These are phyloP conservation scores for Sussaba pulchella DNA, from an alignment of 2,888 invertebrate genomes.

Conservation along the genomic window DNA sequence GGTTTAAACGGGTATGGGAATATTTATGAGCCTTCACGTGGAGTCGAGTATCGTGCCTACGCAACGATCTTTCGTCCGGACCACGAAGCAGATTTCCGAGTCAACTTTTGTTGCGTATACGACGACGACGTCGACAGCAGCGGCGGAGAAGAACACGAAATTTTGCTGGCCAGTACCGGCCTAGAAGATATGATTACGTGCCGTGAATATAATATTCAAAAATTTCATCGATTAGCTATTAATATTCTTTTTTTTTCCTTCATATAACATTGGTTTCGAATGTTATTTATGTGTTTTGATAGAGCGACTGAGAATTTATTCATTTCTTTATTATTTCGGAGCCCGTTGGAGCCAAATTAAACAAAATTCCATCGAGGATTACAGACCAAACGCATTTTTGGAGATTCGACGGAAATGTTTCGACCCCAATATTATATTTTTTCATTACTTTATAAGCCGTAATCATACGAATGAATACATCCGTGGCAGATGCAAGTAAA, in stretches of 20 bases:
- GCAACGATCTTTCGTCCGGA: slow-evolving; percentile 62
- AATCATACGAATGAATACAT: slow-evolving; percentile 6
- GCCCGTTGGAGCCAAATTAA: not conserved
- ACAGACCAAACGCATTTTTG: not conserved
- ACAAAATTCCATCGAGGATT: not conserved
- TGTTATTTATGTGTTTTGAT: not conserved
- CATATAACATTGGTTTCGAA: not conserved
- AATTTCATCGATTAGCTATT: slow-evolving; percentile 17
- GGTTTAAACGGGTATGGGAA: slow-evolving; percentile 78
- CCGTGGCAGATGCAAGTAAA: no score
- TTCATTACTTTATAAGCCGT: not conserved
- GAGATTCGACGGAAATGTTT: not conserved
- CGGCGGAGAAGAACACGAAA: slow-evolving; percentile 23
- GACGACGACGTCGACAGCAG: slow-evolving; percentile 29
- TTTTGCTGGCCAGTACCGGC: slow-evolving; percentile 6
- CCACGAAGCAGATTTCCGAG: slow-evolving; percentile 62
- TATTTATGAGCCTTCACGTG: slow-evolving; percentile 82
- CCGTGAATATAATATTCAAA: slow-evolving; percentile 16
- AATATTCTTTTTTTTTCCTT: slow-evolving; percentile 5
- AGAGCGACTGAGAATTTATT: not conserved
- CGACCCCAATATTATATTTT: not conserved
- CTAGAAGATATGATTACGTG: not conserved
- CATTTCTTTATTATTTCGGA: not conserved
- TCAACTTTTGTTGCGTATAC: slow-evolving; percentile 41
- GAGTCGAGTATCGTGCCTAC: slow-evolving; percentile 70